These are phyloP conservation scores for Sarcophaga bullata DNA, from an alignment of 1,140 invertebrate genomes.

Conservation along the genomic window DNA sequence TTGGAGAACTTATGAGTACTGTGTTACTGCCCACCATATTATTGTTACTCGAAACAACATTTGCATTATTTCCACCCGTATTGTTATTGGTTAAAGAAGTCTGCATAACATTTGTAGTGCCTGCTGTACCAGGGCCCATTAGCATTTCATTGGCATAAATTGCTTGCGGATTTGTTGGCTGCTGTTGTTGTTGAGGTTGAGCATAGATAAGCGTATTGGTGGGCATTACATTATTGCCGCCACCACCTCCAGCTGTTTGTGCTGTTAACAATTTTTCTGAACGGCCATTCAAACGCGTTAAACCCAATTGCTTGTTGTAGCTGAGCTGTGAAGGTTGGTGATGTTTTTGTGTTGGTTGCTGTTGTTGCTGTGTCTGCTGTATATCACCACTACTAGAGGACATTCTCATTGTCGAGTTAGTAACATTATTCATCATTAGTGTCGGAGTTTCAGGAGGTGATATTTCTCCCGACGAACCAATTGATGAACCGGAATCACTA, in stretches of 20 bases:
- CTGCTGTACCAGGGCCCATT: constrained; percentile 11
- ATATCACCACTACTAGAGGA: constrained; percentile 12
- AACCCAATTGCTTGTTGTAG: constrained; percentile 41
- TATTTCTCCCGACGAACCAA: constrained; percentile 60
- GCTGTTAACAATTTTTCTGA: constrained; percentile 42
- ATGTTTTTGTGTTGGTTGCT: constrained; percentile 53
- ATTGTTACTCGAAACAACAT: constrained; percentile 31
- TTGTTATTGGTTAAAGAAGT: constrained; percentile 44
- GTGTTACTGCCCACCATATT: constrained; percentile 44
- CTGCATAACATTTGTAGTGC: constrained; percentile 48
- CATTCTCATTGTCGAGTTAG: constrained; percentile 30
- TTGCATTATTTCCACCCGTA: constrained; percentile 26
- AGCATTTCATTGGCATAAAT: constrained; percentile 45
- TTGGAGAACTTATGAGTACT: constrained; percentile 45
- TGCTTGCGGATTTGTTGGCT: constrained; percentile 31
- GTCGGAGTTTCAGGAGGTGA: constrained; percentile 63
- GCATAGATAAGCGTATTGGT: constrained; percentile 33
- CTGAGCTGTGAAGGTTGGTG: constrained; percentile 46
- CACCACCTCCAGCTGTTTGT: constrained; percentile 24
- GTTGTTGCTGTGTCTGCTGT: constrained; percentile 31
- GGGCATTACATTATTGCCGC: constrained; percentile 34
- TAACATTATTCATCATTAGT: constrained; percentile 45
- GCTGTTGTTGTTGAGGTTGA: constrained; percentile 41
- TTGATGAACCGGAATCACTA: constrained; percentile 63
- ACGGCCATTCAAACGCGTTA: constrained; percentile 55